Evolutionary conservation across 2,888 invertebrate species (phyloP), one percentile per base, ranked within the genome.

Genomic region (Caradrina clavipalpis): DNA sequence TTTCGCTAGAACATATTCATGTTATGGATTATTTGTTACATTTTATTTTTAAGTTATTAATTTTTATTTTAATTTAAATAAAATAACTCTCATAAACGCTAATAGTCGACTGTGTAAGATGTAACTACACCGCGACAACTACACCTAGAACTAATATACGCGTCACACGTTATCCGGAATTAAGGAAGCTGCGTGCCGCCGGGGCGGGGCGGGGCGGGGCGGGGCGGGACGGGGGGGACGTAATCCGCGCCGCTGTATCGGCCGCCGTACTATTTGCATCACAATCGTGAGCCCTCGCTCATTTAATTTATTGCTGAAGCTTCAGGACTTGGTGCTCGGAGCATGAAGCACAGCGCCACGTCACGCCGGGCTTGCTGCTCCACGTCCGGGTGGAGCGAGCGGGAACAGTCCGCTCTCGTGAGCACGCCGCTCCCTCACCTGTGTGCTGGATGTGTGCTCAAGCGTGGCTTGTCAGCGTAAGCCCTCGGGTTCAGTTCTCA

Each of bases 291-390:
- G 62, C 61, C 26, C 54, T 53, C 54, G 51, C 35, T 64, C 72
- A 56, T 80, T 76, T 65, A 72, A 80, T 80, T 83, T 69, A 76
- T 70, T 63, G 71, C 50, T 55, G 47, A 66, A 83, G 62, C 59
- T 61, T 74, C 59, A 74, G 54, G 51, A 54, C 22, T 19, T 19
- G 35, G n/a, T n/a, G 39, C 54, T 57, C 13, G n/a, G 53, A 62
- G 57, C 53, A 54, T 22, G 57, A n/a, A 21, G 57, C 42, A 19
- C 22, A 49, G 68, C 67, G 15, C 75, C 42, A 19, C 8, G n/a
- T 49, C 22, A 42, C 49, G 26, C 26, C 1, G 7, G 19, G n/a
- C n/a, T n/a, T n/a, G n/a, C n/a, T n/a, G n/a, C n/a, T n/a, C n/a
- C n/a, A n/a, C n/a, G n/a, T n/a, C n/a, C n/a, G n/a, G n/a, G 2